These are phyloP conservation scores for Mareca penelope DNA, from an alignment of 2,797 vertebrate genomes.

Conservation along the genomic window DNA sequence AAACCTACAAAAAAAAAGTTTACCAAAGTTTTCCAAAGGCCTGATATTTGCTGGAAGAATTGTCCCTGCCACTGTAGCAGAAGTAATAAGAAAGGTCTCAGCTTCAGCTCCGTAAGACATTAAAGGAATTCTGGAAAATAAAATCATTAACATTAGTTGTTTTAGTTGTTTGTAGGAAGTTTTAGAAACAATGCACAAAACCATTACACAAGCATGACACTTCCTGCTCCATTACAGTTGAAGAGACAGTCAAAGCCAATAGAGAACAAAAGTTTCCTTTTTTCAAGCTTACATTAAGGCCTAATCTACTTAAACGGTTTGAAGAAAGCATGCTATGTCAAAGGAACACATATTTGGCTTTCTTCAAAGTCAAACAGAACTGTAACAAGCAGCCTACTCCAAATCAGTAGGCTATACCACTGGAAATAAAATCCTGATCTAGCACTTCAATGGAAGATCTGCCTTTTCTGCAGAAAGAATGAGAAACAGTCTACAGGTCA, in stretches of 20 bases:
- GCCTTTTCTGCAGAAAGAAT: neutral
- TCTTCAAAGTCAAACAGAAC: neutral
- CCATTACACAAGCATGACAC: neutral
- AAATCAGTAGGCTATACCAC: neutral
- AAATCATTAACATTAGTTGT: neutral
- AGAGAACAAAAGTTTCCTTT: neutral
- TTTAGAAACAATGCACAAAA: neutral
- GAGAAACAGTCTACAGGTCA: neutral
- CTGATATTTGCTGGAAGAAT: slow-evolving; percentile 77
- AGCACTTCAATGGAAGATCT: neutral
- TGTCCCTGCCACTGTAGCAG: slow-evolving; percentile 74
- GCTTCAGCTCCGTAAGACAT: slow-evolving; percentile 65
- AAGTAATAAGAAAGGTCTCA: slow-evolving; percentile 77
- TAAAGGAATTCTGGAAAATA: slow-evolving; percentile 75
- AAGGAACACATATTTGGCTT: neutral
- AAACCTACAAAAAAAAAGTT: slow-evolving; percentile 81
- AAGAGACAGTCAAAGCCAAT: neutral
- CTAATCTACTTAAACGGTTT: neutral
- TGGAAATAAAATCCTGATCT: neutral
- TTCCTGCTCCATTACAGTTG: neutral
- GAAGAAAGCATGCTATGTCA: neutral
- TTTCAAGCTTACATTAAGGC: neutral
- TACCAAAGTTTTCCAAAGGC: slow-evolving; percentile 87
- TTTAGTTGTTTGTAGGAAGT: neutral
- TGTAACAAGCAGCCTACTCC: neutral